Evolutionary conservation across 2,888 invertebrate species (phyloP).

Genomic region (Nebria salina): DNA sequence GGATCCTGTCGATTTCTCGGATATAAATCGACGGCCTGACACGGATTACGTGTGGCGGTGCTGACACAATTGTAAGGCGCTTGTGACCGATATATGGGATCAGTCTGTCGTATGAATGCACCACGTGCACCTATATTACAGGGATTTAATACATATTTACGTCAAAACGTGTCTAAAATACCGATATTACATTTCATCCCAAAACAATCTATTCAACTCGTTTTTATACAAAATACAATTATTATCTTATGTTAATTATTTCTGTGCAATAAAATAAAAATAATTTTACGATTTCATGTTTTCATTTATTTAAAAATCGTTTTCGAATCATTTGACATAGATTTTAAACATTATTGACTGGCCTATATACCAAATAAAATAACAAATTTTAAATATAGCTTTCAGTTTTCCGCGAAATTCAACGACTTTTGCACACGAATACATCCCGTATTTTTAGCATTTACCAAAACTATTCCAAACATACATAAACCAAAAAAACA

Average conservation of each 20-base stretch:
- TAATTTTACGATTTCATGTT: no score
- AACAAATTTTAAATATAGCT: not conserved
- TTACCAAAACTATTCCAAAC: not conserved
- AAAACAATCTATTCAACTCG: no score
- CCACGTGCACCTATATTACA: slow-evolving; percentile 59
- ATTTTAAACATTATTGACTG: not conserved
- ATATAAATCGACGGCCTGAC: slow-evolving; percentile 74
- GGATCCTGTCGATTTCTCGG: slow-evolving; percentile 75
- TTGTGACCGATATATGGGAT: slow-evolving; percentile 65
- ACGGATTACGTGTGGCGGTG: slow-evolving; percentile 69
- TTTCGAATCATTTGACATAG: no score
- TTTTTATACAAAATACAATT: no score
- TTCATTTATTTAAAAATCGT: no score
- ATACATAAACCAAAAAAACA: not conserved
- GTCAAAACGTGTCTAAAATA: not conserved
- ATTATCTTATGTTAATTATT: no score
- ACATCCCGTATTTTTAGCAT: not conserved
- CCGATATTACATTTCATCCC: no score
- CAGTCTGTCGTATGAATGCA: slow-evolving; percentile 62
- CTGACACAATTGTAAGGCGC: slow-evolving; percentile 71
- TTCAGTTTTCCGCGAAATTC: not conserved
- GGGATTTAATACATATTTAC: not conserved
- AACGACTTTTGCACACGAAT: not conserved
- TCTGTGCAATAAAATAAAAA: no score
- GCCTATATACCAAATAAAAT: not conserved